These are phyloP conservation scores for Percopsis omiscomaycus DNA, from an alignment of 2,797 vertebrate species.

Conservation along the genomic window DNA sequence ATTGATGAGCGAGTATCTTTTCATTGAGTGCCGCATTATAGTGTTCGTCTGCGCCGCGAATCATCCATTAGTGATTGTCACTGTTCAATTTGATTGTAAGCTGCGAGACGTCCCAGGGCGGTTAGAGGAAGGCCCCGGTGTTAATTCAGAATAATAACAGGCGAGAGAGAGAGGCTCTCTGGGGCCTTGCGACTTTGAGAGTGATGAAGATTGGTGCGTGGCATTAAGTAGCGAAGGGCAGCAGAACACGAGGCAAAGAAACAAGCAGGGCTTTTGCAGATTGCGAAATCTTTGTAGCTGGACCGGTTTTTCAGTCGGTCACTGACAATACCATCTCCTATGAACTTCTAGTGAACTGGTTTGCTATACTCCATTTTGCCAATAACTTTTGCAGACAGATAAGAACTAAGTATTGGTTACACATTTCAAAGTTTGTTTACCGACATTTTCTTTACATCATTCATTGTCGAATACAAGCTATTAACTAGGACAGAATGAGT, in stretches of 20 bases:
- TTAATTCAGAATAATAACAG: slow-evolving; percentile 70
- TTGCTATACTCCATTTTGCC: slow-evolving; percentile 6
- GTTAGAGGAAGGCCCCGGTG: slow-evolving; percentile 66
- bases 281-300: slow-evolving; percentile 22
- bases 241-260: slow-evolving; percentile 60
- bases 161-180: slow-evolving; percentile 57
- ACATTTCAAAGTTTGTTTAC: slow-evolving; percentile 14
- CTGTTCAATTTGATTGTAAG: slow-evolving; percentile 74
- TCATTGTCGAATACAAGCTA: neutral
- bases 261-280: slow-evolving; percentile 22
- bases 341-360: neutral
- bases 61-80: slow-evolving; percentile 78
- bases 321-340: slow-evolving; percentile 17
- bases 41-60: slow-evolving; percentile 67
- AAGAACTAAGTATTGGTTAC: slow-evolving; percentile 2
- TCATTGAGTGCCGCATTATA: slow-evolving; percentile 75
- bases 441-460: slow-evolving; percentile 42
- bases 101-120: slow-evolving; percentile 67
- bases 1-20: slow-evolving; percentile 79
- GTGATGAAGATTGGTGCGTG: slow-evolving; percentile 69
- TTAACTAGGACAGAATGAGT: no score
- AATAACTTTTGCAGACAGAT: neutral
- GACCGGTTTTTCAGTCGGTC: slow-evolving; percentile 39
- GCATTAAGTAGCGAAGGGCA: slow-evolving; percentile 55
- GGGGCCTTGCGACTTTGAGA: slow-evolving; percentile 54